phyloP scores from a whole-genome alignment of 2,113 vertebrate species.

The Pitta sordida region DNA sequence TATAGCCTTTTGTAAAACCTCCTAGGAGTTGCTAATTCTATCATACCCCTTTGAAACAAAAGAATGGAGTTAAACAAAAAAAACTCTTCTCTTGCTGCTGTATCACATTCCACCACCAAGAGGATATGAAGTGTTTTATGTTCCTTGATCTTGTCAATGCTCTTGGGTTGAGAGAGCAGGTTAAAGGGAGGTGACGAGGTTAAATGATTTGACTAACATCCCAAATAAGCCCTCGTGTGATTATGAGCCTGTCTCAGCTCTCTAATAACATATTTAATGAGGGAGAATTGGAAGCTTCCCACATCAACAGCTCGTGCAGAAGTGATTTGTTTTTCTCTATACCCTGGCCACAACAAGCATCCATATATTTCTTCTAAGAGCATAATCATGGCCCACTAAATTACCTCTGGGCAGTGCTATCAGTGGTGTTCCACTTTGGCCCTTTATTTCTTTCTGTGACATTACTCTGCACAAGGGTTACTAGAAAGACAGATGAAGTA shows the following conservation, averaged over 20 bases:
- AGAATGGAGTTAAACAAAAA: background rate
- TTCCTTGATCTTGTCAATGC: background rate
- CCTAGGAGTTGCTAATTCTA: background rate
- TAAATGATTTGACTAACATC: constrained; percentile 63
- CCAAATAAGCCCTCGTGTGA: constrained; percentile 24
- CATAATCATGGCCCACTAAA: constrained; percentile 44
- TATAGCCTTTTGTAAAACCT: background rate
- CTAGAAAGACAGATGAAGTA: constrained; percentile 57
- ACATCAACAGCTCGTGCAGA: background rate
- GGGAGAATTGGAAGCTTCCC: constrained; percentile 11
- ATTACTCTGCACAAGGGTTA: constrained; percentile 51
- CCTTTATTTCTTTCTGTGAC: constrained; percentile 61
- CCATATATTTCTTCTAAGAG: constrained; percentile 52
- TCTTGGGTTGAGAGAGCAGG: constrained; percentile 9
- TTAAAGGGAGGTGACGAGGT: constrained; percentile 53
- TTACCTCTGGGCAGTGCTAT: constrained; percentile 53
- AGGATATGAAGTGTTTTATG: constrained; percentile 17
- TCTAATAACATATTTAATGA: constrained; percentile 44
- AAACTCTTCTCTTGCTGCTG: background rate
- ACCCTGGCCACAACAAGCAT: background rate
- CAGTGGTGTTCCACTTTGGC: constrained; percentile 51
- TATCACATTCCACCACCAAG: background rate
- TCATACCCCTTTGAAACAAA: background rate
- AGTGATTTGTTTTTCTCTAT: constrained; percentile 57
- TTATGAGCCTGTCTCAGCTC: constrained; percentile 14